These are phyloP conservation scores for Coccyzus lansbergi DNA, from an alignment of 2,797 vertebrate genomes.

Conservation along the genomic window DNA sequence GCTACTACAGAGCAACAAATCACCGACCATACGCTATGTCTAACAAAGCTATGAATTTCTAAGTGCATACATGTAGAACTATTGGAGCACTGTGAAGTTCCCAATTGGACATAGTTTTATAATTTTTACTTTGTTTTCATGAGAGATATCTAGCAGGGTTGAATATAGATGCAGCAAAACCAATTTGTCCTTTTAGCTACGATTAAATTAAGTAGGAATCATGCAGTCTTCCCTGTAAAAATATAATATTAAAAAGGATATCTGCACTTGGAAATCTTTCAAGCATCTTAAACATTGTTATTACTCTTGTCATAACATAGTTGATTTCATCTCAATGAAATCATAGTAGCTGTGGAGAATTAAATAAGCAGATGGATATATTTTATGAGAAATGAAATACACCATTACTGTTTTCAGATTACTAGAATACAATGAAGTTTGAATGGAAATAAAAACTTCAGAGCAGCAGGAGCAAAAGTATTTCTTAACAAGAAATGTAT, in stretches of 20 bases:
- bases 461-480: background rate
- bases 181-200: background rate
- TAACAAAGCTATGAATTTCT: background rate
- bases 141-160: background rate
- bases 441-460: background rate
- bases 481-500: background rate
- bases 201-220: background rate
- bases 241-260: background rate
- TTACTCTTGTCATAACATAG: background rate
- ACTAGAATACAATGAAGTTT: background rate
- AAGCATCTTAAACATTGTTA: background rate
- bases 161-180: background rate
- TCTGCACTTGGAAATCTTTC: background rate
- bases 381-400: background rate
- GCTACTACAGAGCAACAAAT: background rate
- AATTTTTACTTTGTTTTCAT: background rate
- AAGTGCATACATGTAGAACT: background rate
- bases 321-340: background rate
- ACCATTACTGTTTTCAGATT: background rate
- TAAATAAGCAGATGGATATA: background rate
- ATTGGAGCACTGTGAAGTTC: background rate
- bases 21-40: no score
- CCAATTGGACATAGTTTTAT: background rate
- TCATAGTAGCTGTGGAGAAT: background rate
- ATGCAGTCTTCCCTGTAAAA: background rate